phyloP scores from a whole-genome alignment of 2,797 vertebrate genomes.

The Xiphophorus birchmanni region DNA sequence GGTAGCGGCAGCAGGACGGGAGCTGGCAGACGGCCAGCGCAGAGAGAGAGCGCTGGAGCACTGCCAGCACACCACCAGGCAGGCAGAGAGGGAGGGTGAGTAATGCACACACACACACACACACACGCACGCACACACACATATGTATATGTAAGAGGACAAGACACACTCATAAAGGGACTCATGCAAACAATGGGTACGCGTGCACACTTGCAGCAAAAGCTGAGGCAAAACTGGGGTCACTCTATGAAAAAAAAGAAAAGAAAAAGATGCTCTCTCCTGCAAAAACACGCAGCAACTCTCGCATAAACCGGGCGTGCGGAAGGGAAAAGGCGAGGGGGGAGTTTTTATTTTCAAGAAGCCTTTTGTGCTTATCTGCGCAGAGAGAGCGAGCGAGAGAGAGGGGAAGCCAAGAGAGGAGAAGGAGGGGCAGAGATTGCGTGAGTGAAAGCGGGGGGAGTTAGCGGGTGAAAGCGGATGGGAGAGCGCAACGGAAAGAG shows the following conservation, averaged over 20 bases:
- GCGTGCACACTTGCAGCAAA: slow-evolving; percentile 64
- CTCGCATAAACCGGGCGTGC: slow-evolving; percentile 50
- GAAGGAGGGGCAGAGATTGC: slow-evolving; percentile 53
- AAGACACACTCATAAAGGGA: slow-evolving; percentile 32
- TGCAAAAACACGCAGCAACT: slow-evolving; percentile 26
- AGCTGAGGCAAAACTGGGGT: slow-evolving; percentile 70
- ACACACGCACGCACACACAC: slow-evolving; percentile 33
- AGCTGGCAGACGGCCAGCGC: slow-evolving; percentile 79
- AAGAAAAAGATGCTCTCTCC: slow-evolving; percentile 62
- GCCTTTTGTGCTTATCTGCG: slow-evolving; percentile 77
- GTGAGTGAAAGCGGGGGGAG: slow-evolving; percentile 50
- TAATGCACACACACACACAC: slow-evolving; percentile 50
- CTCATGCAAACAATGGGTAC: slow-evolving; percentile 64
- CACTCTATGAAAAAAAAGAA: slow-evolving; percentile 73
- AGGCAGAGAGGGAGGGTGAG: slow-evolving; percentile 82
- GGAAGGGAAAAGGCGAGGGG: slow-evolving; percentile 48
- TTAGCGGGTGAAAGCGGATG: slow-evolving; percentile 68
- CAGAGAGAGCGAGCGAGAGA: slow-evolving; percentile 39
- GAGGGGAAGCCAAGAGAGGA: slow-evolving; percentile 47
- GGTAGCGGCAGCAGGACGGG: slow-evolving; percentile 85
- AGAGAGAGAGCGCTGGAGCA: slow-evolving; percentile 81
- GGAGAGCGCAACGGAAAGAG: slow-evolving; percentile 72
- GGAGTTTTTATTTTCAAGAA: slow-evolving; percentile 77
- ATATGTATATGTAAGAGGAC: slow-evolving; percentile 4
- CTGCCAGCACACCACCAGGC: slow-evolving; percentile 80